A percentile compares a stretch with the other conserved stretches of the same genome.
Conservation (phyloP, 2,888 invertebrate genomes). For the Andrena flavipes region DNA sequence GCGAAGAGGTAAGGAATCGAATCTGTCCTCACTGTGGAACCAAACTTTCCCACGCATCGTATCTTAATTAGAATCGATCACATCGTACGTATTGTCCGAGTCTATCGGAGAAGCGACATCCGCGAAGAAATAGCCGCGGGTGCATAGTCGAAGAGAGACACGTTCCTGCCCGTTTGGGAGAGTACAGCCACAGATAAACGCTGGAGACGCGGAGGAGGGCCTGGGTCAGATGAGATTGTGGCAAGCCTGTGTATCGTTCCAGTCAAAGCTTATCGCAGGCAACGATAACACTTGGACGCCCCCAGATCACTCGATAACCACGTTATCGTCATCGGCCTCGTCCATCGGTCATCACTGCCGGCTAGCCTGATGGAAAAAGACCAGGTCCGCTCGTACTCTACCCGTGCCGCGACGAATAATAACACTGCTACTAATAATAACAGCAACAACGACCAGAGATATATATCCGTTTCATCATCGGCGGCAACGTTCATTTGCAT, state of each 20-base stretch:
- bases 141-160: conserved; percentile 12
- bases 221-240: conserved; percentile 84
- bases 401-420: neutral
- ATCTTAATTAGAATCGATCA: conserved; percentile 37
- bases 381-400: conserved; percentile 35
- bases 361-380: conserved; percentile 68
- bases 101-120: conserved; percentile 13
- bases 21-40: neutral
- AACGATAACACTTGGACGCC: conserved; percentile 84
- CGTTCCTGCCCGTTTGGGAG: conserved; percentile 27
- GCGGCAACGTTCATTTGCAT: conserved; percentile 26
- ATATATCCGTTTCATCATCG: conserved; percentile 27
- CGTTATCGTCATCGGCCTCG: conserved; percentile 80
- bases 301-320: conserved; percentile 84
- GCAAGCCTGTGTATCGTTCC: conserved; percentile 73
- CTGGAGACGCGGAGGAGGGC: conserved; percentile 54
- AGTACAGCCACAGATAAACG: conserved; percentile 56
- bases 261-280: conserved; percentile 76
- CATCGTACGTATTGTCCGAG: conserved; percentile 16
- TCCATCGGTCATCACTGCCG: conserved; percentile 76
- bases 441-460: neutral
- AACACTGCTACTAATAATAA: neutral
- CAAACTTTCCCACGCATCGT: conserved; percentile 8
- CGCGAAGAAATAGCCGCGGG: conserved; percentile 42
- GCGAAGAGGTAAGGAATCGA: neutral